Conservation (phyloP, 1,140 invertebrate species). For the Drosophila bocki region DNA sequence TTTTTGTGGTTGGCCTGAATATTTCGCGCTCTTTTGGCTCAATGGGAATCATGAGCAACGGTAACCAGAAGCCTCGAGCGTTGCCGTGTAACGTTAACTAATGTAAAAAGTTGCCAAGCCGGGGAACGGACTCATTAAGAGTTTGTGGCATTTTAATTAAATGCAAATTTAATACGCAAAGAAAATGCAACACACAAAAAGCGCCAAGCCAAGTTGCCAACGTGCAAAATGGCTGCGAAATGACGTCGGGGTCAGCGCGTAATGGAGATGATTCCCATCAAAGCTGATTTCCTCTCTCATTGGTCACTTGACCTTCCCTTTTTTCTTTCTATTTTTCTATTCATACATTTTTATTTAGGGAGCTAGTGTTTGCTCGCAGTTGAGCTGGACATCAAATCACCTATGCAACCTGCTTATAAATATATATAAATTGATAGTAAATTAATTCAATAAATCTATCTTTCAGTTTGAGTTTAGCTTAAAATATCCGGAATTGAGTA, state of each 20-base stretch:
- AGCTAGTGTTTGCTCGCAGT: background rate
- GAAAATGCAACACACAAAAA: constrained; percentile 55
- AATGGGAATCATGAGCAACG: constrained; percentile 56
- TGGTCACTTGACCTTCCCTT: background rate
- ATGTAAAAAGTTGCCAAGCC: constrained; percentile 56
- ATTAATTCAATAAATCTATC: too few relatives aligned
- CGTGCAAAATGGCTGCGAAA: constrained; percentile 33
- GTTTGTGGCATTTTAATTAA: constrained; percentile 69
- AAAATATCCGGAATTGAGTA: too few relatives aligned
- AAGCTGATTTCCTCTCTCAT: constrained; percentile 31
- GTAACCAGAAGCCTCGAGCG: constrained; percentile 56
- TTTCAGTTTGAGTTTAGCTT: too few relatives aligned
- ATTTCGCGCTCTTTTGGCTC: constrained; percentile 64
- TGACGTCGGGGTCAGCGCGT: constrained; percentile 28
- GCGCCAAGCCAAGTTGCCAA: constrained; percentile 13
- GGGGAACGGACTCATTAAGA: constrained; percentile 58
- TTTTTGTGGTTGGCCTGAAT: constrained; percentile 40
- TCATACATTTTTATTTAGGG: background rate
- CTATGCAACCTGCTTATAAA: background rate
- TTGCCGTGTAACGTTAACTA: constrained; percentile 58
- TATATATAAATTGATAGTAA: too few relatives aligned
- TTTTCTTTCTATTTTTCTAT: background rate
- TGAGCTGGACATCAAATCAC: constrained; percentile 12
- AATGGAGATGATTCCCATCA: constrained; percentile 26
- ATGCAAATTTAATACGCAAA: constrained; percentile 69